Evolutionary conservation across 2,888 invertebrate species (phyloP).

Genomic region (Orchesellides sinensis): DNA sequence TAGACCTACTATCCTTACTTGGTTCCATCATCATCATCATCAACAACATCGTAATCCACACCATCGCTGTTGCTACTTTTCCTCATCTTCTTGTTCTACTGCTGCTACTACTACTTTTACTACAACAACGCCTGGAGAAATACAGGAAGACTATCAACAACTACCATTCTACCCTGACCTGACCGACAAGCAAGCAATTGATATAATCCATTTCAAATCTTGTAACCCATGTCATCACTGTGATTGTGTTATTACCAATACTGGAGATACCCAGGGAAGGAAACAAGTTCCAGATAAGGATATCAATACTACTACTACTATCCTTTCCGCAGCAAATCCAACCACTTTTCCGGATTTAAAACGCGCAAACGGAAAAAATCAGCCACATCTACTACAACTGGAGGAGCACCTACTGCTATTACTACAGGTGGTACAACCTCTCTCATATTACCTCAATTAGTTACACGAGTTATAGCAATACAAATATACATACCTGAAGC

Average conservation of each 20-base stretch:
- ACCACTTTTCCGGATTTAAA: constrained; percentile 12
- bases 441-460: constrained; percentile 41
- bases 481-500: constrained; percentile 1
- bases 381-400: background rate
- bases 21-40: constrained; percentile 19
- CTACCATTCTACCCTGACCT: too few species aligned
- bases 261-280: background rate
- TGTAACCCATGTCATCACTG: background rate
- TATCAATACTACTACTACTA: background rate
- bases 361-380: constrained; percentile 18
- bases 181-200: too few species aligned
- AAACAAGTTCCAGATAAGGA: background rate
- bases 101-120: too few species aligned
- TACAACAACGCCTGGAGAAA: too few species aligned
- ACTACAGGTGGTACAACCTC: constrained; percentile 39
- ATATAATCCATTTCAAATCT: too few species aligned
- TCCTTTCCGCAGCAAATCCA: background rate
- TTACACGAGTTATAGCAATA: constrained; percentile 18
- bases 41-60: background rate
- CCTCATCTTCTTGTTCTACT: background rate
- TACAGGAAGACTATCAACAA: background rate
- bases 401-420: background rate
- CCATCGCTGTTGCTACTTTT: background rate
- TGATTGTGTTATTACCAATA: background rate
- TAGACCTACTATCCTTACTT: constrained; percentile 17